phyloP scores from a whole-genome alignment of 2,888 invertebrate species.

The Chrysomela aeneicollis region DNA sequence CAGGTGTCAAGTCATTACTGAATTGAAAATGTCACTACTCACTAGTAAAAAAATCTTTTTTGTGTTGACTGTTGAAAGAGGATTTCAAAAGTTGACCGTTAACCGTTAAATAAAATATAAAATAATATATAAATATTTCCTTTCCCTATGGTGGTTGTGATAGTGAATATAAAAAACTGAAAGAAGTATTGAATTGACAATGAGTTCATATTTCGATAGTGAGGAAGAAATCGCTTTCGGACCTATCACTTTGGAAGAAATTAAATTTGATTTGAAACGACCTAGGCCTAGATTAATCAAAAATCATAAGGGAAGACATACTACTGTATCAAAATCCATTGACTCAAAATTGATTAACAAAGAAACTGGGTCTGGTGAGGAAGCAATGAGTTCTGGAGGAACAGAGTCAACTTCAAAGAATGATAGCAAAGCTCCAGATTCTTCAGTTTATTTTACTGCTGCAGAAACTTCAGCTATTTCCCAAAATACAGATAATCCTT shows the following conservation, averaged over 20 bases:
- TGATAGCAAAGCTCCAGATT: background rate
- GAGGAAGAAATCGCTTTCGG: constrained; percentile 36
- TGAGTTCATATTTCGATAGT: constrained; percentile 29
- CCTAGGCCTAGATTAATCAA: background rate
- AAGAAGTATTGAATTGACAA: too few relatives aligned
- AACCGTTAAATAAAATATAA: too few relatives aligned
- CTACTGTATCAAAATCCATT: background rate
- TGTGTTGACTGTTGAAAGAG: too few relatives aligned
- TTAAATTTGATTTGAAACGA: constrained; percentile 28
- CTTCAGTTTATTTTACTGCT: constrained; percentile 24
- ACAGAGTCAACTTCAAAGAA: constrained; percentile 5
- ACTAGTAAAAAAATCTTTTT: too few relatives aligned
- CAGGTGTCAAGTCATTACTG: too few relatives aligned
- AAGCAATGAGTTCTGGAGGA: background rate
- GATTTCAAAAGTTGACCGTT: too few relatives aligned
- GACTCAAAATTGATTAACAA: background rate
- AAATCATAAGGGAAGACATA: constrained; percentile 26
- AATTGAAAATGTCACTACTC: too few relatives aligned
- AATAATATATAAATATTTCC: too few relatives aligned
- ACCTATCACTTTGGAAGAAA: constrained; percentile 29
- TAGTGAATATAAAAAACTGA: too few relatives aligned
- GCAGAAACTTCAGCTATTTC: constrained; percentile 14
- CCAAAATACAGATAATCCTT: constrained; percentile 3
- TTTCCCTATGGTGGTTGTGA: too few relatives aligned
- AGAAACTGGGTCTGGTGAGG: background rate